Evolutionary conservation across 2,797 vertebrate genomes (phyloP).

Genomic region (Micrastur ruficollis): DNA sequence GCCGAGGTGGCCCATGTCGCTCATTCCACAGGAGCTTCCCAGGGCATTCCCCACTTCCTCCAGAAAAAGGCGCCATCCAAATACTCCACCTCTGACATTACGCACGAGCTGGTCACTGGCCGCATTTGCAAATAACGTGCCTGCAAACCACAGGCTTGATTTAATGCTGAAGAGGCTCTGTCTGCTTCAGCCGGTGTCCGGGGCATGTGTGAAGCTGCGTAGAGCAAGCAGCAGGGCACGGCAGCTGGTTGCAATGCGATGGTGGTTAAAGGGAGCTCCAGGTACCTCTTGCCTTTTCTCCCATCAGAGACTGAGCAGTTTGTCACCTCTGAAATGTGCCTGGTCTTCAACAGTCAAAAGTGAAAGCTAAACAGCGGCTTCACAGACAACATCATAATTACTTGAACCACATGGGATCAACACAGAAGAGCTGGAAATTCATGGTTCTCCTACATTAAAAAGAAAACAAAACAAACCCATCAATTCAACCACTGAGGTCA

Average conservation of each 20-base stretch:
- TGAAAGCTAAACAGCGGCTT: neutral
- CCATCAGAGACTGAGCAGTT: neutral
- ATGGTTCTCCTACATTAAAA: neutral
- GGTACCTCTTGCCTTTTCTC: neutral
- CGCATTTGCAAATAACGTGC: rapidly evolving
- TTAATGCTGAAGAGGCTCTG: neutral
- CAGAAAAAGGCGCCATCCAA: neutral
- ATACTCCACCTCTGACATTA: neutral
- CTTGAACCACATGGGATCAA: neutral
- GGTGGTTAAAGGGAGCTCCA: neutral
- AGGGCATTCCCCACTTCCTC: neutral
- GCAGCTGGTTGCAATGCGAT: rapidly evolving
- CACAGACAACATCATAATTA: neutral
- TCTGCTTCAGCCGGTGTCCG: neutral
- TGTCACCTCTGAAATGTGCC: neutral
- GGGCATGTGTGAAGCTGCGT: rapidly evolving
- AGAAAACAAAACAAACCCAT: neutral
- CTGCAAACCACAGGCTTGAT: neutral
- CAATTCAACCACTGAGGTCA: neutral
- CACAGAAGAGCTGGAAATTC: neutral
- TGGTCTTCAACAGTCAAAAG: neutral
- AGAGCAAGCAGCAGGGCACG: neutral
- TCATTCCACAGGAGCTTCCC: neutral
- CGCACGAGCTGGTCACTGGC: neutral
- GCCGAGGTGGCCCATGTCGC: neutral